Conservation (phyloP, 2,888 invertebrate species). For the Amblyjoppa proteus region DNA sequence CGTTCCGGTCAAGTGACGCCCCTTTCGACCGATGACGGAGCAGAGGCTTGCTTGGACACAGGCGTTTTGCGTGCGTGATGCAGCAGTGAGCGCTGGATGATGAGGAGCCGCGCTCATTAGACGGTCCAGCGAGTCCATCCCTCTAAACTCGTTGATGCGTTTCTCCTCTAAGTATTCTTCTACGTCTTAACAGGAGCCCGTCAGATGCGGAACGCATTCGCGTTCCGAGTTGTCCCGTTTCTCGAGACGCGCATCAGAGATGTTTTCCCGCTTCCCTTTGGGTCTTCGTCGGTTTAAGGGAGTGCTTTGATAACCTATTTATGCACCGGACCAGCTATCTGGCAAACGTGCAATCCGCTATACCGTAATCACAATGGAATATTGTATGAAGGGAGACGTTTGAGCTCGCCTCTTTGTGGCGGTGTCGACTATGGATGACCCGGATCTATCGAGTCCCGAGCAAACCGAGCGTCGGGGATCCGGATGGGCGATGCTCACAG, state of each 20-base stretch:
- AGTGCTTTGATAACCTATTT: background rate
- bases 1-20: conserved; percentile 94
- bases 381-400: background rate
- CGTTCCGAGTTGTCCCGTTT: conserved; percentile 19
- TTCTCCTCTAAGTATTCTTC: conserved; percentile 26
- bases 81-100: conserved; percentile 88
- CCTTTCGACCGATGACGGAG: conserved; percentile 91
- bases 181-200: conserved; percentile 3
- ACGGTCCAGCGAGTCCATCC: conserved; percentile 94
- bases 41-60: conserved; percentile 92
- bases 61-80: conserved; percentile 88
- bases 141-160: conserved; percentile 72
- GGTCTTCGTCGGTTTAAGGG: background rate
- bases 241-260: conserved; percentile 9
- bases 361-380: conserved; percentile 1
- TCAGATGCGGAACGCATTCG: conserved; percentile 28
- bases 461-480: conserved; percentile 43
- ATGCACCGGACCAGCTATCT: background rate
- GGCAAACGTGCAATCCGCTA: conserved; percentile 1
- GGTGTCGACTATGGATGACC: conserved; percentile 38
- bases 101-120: conserved; percentile 91
- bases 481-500: conserved; percentile 45
- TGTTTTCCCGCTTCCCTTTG: background rate
- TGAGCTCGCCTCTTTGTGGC: background rate
- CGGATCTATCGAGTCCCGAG: conserved; percentile 53